Percentiles rank a stretch among this genome's conserved stretches.
Evolutionary conservation across 2,113 vertebrate genomes (phyloP).

Genomic region (Speoplatyrhinus poulsoni): DNA sequence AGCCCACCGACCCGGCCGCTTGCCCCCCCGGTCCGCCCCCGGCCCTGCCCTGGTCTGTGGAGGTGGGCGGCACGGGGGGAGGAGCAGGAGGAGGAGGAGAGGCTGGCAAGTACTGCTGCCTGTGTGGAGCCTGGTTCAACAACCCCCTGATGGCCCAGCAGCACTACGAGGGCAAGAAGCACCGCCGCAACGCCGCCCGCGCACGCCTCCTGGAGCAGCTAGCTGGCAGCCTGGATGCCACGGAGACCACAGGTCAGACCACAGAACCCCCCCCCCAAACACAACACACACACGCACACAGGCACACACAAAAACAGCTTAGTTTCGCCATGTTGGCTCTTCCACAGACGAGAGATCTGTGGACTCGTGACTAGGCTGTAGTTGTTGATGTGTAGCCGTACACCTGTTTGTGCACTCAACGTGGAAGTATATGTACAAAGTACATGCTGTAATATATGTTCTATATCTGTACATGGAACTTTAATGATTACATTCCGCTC

Average conservation of each 20-base stretch:
- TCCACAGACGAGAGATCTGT: no score
- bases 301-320: background rate
- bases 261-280: no score
- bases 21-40: slow-evolving; percentile 58
- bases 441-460: no score
- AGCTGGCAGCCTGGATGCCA: slow-evolving; percentile 78
- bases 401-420: no score
- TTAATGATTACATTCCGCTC: no score
- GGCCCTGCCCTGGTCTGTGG: slow-evolving; percentile 50
- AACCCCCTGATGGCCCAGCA: slow-evolving; percentile 85
- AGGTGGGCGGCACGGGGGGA: slow-evolving; percentile 44
- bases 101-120: slow-evolving; percentile 79
- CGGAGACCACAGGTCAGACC: slow-evolving; percentile 77
- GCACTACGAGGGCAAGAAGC: slow-evolving; percentile 84
- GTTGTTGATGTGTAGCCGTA: no score
- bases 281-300: background rate
- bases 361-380: no score
- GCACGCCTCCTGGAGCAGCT: slow-evolving; percentile 79
- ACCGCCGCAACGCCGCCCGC: slow-evolving; percentile 81
- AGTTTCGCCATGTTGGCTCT: no score
- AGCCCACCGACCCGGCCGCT: slow-evolving; percentile 60
- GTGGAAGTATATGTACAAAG: no score
- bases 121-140: slow-evolving; percentile 84
- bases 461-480: no score
- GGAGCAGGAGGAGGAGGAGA: slow-evolving; percentile 70